phyloP scores from a whole-genome alignment of 1,140 invertebrate species.

The Magallana gigas region DNA sequence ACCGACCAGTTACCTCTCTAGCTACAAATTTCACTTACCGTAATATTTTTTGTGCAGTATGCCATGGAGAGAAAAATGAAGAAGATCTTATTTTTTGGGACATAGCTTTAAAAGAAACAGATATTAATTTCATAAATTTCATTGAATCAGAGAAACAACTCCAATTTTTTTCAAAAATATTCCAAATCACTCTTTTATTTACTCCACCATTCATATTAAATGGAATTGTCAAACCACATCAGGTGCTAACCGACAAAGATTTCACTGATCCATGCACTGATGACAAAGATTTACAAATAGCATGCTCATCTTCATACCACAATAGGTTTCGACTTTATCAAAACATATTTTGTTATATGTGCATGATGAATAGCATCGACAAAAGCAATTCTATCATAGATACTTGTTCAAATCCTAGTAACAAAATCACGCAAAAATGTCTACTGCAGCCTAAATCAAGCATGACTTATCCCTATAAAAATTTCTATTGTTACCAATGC shows the following conservation, averaged over 20 bases:
- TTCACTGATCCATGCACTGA: neutral
- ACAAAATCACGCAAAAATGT: conserved; percentile 1
- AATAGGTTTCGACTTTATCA: neutral
- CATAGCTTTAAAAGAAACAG: neutral
- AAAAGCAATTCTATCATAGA: neutral
- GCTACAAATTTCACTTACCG: neutral
- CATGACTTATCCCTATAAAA: neutral
- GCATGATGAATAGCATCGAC: neutral
- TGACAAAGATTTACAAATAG: neutral
- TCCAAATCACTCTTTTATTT: neutral
- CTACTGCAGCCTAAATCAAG: neutral
- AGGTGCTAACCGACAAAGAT: neutral
- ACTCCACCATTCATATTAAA: neutral
- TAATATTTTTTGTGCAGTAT: neutral
- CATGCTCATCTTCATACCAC: neutral
- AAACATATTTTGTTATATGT: neutral
- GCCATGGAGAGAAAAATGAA: neutral
- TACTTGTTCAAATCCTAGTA: neutral
- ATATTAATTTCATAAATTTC: neutral
- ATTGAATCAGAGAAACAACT: neutral
- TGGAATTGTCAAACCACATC: neutral
- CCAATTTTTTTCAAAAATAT: neutral
- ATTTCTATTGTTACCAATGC: conserved; percentile 7
- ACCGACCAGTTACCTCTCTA: neutral
- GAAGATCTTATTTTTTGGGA: neutral